phyloP scores from a whole-genome alignment of 2,888 invertebrate species.

The Eristalinus sepulchralis region DNA sequence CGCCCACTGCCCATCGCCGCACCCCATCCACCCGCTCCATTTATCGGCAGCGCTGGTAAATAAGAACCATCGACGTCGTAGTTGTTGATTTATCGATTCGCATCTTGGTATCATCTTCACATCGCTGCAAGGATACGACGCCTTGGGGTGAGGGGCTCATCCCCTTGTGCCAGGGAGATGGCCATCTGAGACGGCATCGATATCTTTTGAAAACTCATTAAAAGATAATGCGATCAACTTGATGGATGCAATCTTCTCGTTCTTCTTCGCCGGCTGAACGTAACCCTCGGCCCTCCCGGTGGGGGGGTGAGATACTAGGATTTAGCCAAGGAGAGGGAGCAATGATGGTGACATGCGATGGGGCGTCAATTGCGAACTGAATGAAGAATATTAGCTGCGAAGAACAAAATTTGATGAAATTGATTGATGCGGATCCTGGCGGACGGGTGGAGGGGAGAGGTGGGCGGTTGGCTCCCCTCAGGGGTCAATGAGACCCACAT shows the following conservation, averaged over 20 bases:
- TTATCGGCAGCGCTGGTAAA: too few species aligned
- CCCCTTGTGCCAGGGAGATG: conserved; percentile 23
- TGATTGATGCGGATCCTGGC: neutral
- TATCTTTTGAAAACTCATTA: conserved; percentile 48
- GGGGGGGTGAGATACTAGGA: neutral
- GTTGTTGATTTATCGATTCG: conserved; percentile 55
- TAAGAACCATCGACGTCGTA: conserved; percentile 15
- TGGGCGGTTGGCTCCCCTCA: neutral
- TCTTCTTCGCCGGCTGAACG: neutral
- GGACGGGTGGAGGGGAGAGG: too few species aligned
- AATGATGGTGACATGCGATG: too few species aligned
- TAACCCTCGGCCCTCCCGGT: neutral
- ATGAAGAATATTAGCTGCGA: neutral
- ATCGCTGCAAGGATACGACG: conserved; percentile 6
- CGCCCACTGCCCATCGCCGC: neutral
- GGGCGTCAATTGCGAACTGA: neutral
- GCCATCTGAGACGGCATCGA: conserved; percentile 47
- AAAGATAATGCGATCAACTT: neutral
- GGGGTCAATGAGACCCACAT: neutral
- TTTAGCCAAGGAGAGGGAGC: neutral
- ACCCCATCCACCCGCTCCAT: too few species aligned
- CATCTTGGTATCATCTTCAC: conserved; percentile 19
- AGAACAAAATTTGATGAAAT: neutral
- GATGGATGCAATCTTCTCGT: neutral
- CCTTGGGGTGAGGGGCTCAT: neutral